Conservation (phyloP, 1,140 invertebrate species). For the Rhyacophila brunnea region DNA sequence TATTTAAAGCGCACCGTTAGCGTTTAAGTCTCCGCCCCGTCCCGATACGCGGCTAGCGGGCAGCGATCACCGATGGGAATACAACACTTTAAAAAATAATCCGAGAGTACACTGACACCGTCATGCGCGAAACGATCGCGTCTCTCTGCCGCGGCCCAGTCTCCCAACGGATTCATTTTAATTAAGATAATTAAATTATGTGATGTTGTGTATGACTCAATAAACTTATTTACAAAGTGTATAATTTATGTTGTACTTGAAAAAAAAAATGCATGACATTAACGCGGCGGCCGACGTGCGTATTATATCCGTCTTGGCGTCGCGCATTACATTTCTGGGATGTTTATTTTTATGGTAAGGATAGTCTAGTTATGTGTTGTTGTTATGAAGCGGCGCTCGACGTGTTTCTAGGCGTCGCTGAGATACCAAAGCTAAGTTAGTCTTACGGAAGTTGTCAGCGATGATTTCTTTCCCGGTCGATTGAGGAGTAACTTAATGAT, state of each 20-base stretch:
- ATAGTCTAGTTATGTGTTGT: constrained; percentile 24
- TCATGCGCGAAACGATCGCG: too few species aligned
- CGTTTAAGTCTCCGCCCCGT: neutral
- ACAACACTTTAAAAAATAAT: neutral
- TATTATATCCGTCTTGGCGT: neutral
- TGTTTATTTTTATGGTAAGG: constrained; percentile 12
- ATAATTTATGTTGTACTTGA: constrained; percentile 5
- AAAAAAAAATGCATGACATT: constrained; percentile 1
- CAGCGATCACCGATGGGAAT: neutral
- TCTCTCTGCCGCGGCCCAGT: too few species aligned
- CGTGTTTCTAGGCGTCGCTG: neutral
- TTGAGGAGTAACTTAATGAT: too few species aligned
- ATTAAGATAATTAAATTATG: neutral
- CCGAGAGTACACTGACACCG: too few species aligned
- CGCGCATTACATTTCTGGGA: neutral
- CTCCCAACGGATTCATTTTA: too few species aligned
- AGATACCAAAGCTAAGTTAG: constrained; percentile 31
- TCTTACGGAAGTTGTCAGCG: too few species aligned
- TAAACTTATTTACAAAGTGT: neutral
- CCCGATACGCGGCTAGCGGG: neutral
- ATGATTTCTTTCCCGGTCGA: too few species aligned
- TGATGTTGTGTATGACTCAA: neutral
- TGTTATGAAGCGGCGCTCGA: neutral
- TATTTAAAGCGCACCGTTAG: too few species aligned
- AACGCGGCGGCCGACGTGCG: neutral